A percentile compares a stretch with the other conserved stretches of the same genome.
phyloP scores from a whole-genome alignment of 2,797 vertebrate genomes.

The Hylomyscus alleni region DNA sequence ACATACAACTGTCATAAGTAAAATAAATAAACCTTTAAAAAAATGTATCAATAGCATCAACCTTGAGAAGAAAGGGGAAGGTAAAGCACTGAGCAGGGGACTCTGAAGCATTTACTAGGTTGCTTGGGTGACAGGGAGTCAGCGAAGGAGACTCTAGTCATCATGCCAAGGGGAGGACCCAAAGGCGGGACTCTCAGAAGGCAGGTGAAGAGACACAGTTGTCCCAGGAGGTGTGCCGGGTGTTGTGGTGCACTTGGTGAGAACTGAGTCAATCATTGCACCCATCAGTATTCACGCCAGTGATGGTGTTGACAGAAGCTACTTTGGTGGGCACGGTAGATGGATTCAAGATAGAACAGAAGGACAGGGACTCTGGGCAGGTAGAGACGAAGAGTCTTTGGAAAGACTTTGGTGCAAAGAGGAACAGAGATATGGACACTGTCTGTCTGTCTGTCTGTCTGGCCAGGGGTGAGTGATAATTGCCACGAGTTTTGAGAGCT shows the following conservation, averaged over 20 bases:
- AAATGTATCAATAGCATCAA: neutral
- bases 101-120: neutral
- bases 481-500: neutral
- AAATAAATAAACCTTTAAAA: no score
- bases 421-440: neutral
- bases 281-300: neutral
- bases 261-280: neutral
- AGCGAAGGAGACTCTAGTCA: neutral
- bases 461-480: neutral
- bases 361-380: neutral
- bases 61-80: neutral
- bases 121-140: neutral
- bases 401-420: neutral
- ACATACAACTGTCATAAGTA: no score
- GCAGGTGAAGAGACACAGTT: neutral
- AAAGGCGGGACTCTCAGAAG: neutral
- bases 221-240: neutral
- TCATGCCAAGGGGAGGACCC: neutral
- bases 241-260: neutral
- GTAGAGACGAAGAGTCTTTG: neutral
- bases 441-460: neutral
- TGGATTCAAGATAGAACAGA: neutral
- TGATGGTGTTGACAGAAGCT: slow-evolving; percentile 35
- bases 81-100: neutral
- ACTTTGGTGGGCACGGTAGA: neutral